Evolutionary conservation across 2,113 vertebrate species (phyloP).

Genomic region (Alexandromys fortis): DNA sequence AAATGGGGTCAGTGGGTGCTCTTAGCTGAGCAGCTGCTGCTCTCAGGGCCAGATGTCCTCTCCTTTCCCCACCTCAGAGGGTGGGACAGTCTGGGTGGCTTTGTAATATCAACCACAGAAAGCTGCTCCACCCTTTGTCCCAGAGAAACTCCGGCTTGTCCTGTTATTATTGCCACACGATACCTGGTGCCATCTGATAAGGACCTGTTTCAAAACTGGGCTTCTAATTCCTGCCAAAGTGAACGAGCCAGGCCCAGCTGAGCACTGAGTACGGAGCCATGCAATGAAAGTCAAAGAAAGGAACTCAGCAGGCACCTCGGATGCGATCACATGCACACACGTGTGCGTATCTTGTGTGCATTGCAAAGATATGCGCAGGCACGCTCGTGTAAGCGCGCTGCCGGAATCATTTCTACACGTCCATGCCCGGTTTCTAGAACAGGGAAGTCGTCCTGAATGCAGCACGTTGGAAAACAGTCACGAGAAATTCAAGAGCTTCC

Average conservation of each 20-base stretch:
- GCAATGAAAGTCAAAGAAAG: neutral
- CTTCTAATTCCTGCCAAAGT: neutral
- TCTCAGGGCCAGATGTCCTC: neutral
- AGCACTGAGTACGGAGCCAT: neutral
- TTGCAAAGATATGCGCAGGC: neutral
- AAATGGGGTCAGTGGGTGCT: neutral
- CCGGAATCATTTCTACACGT: neutral
- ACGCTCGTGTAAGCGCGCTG: neutral
- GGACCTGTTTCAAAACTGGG: constrained; percentile 9
- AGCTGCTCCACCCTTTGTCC: constrained; percentile 29
- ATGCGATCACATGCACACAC: neutral
- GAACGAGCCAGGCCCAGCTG: neutral
- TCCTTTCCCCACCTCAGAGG: neutral
- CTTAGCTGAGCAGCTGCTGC: neutral
- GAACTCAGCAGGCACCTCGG: neutral
- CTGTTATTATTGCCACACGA: neutral
- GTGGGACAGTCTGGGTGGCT: neutral
- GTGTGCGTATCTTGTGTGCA: neutral
- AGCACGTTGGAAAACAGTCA: neutral
- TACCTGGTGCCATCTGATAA: constrained; percentile 21
- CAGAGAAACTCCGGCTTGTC: neutral
- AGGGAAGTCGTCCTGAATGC: neutral
- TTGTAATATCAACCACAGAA: constrained; percentile 30
- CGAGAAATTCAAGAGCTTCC: neutral
- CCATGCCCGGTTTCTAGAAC: neutral